Conservation (phyloP, 2,888 invertebrate species). For the Emesis castigata region DNA sequence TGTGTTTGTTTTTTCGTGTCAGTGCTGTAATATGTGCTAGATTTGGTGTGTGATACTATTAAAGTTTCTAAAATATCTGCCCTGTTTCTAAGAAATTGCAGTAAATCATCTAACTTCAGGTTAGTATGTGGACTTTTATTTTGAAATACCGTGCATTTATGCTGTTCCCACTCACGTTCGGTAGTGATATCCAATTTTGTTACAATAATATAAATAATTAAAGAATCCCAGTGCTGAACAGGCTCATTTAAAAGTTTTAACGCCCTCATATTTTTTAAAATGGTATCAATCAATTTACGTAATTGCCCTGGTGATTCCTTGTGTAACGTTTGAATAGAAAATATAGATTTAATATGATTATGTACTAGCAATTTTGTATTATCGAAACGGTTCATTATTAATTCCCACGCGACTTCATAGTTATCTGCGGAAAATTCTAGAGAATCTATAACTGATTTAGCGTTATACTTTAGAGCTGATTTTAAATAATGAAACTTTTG, state of each 20-base stretch:
- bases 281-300: not conserved
- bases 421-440: not conserved
- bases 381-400: not conserved
- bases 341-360: not conserved
- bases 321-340: not conserved
- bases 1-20: too few species aligned
- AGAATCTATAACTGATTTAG: too few species aligned
- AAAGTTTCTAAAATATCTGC: too few species aligned
- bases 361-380: not conserved
- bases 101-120: too few species aligned
- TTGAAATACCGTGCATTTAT: not conserved
- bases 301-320: not conserved
- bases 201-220: not conserved
- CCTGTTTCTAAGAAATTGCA: too few species aligned
- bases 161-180: conserved; percentile 5
- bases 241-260: conserved; percentile 6
- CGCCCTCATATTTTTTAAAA: not conserved
- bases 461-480: too few species aligned
- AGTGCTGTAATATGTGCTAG: too few species aligned
- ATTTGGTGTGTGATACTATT: too few species aligned
- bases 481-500: too few species aligned
- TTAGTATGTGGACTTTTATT: not conserved
- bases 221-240: not conserved
- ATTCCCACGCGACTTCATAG: not conserved
- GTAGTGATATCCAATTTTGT: not conserved